A percentile compares a stretch with the other conserved stretches of the same genome.
Conservation (phyloP, 2,888 invertebrate species). For the Leuctra nigra region DNA sequence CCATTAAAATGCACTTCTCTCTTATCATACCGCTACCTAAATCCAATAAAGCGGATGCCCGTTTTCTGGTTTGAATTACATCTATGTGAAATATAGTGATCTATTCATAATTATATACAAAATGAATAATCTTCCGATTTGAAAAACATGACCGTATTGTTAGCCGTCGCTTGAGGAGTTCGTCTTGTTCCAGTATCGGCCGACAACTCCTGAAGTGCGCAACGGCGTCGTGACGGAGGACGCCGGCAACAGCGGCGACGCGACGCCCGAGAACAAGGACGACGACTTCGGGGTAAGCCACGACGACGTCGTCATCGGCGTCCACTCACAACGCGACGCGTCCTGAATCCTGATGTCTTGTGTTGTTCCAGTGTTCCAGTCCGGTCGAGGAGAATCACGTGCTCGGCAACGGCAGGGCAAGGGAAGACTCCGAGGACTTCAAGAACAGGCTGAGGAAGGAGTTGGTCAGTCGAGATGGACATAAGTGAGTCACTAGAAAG, state of each 20-base stretch:
- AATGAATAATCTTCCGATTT: no score
- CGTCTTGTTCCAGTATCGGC: constrained; percentile 37
- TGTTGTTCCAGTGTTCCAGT: constrained; percentile 33
- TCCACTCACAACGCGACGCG: neutral
- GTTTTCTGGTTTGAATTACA: no score
- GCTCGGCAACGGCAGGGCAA: constrained; percentile 47
- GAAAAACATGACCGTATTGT: no score
- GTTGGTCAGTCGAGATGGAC: constrained; percentile 75
- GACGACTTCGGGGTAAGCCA: constrained; percentile 39
- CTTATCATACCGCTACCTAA: no score
- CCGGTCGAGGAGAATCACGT: constrained; percentile 32
- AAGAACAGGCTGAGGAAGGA: constrained; percentile 74
- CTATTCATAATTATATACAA: no score
- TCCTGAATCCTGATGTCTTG: no score
- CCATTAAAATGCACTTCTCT: no score
- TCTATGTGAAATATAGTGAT: no score
- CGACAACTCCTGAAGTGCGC: constrained; percentile 39
- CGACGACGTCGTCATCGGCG: neutral
- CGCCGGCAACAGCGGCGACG: constrained; percentile 40
- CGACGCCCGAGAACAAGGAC: constrained; percentile 41
- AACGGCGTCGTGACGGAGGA: constrained; percentile 43
- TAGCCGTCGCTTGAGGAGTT: no score
- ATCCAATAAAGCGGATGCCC: no score
- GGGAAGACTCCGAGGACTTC: constrained; percentile 72
- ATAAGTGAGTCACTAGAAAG: constrained; percentile 49